phyloP scores from a whole-genome alignment of 1,140 invertebrate species.

The Eueides isabella region DNA sequence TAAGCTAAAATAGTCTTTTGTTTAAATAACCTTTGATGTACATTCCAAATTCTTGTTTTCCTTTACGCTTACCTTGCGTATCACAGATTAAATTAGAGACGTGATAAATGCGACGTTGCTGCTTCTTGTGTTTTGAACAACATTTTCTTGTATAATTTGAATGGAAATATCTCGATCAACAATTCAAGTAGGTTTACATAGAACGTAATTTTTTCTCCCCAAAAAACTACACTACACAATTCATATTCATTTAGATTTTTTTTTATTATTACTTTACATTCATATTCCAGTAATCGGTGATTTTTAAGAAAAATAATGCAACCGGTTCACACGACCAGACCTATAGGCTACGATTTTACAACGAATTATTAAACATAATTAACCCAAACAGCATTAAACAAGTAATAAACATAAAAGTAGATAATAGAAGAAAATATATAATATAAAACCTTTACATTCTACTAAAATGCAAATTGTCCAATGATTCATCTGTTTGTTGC shows the following conservation, averaged over 20 bases:
- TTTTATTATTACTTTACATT: not conserved
- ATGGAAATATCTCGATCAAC: not conserved
- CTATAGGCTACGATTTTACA: not conserved
- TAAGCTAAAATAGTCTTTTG: conserved; percentile 52
- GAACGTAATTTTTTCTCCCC: no score
- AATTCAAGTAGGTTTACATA: no score
- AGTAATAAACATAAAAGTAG: not conserved
- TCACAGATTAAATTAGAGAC: not conserved
- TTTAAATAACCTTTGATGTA: conserved; percentile 38
- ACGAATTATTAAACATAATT: not conserved
- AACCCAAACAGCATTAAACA: not conserved
- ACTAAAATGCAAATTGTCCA: conserved; percentile 59
- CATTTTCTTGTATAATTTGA: not conserved
- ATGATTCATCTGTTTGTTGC: conserved; percentile 62
- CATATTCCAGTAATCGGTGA: no score
- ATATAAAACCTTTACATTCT: conserved; percentile 21
- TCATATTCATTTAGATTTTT: no score
- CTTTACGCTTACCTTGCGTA: conserved; percentile 22
- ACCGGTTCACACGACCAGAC: not conserved
- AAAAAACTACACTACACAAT: no score
- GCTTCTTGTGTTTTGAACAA: not conserved
- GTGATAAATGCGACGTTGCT: not conserved
- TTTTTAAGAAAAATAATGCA: not conserved
- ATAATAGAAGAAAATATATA: not conserved
- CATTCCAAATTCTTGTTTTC: conserved; percentile 33